Evolutionary conservation across 2,888 invertebrate genomes (phyloP).

Genomic region (Drosophila multiciliata): DNA sequence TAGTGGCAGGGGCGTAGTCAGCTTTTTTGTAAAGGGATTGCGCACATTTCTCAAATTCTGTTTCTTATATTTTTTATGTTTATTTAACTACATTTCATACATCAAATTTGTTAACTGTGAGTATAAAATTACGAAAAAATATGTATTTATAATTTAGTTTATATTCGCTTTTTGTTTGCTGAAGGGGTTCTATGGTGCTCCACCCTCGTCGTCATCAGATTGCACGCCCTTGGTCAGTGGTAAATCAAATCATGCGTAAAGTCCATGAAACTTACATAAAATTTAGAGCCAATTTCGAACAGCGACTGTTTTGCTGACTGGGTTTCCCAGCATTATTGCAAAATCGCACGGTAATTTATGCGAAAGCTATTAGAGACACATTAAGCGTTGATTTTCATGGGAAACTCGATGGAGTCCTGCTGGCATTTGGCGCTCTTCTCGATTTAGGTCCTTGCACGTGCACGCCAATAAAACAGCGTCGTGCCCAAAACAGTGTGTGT

Average conservation of each 20-base stretch:
- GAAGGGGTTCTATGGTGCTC: background rate
- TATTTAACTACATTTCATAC: background rate
- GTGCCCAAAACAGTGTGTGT: slow-evolving; percentile 49
- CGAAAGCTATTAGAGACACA: slow-evolving; percentile 77
- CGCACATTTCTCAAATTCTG: background rate
- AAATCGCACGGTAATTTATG: slow-evolving; percentile 75
- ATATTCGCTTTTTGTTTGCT: background rate
- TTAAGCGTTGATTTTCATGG: slow-evolving; percentile 70
- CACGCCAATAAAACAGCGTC: slow-evolving; percentile 64
- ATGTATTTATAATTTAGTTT: background rate
- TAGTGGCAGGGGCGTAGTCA: background rate
- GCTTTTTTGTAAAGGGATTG: background rate
- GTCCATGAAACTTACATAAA: slow-evolving; percentile 70
- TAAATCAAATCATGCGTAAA: slow-evolving; percentile 67
- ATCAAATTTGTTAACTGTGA: background rate
- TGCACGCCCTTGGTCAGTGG: slow-evolving; percentile 28
- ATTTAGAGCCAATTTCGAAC: slow-evolving; percentile 27
- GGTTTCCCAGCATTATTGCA: slow-evolving; percentile 54
- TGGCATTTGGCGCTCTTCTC: slow-evolving; percentile 9
- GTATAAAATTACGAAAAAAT: too few relatives aligned
- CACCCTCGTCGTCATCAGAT: background rate
- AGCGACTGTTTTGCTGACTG: slow-evolving; percentile 6
- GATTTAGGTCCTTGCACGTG: slow-evolving; percentile 43
- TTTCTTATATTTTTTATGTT: background rate
- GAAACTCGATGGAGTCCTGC: slow-evolving; percentile 30